Evolutionary conservation across 2,888 invertebrate species (phyloP), one percentile per base, ranked within the genome.

Genomic region (Aromia moschata): DNA sequence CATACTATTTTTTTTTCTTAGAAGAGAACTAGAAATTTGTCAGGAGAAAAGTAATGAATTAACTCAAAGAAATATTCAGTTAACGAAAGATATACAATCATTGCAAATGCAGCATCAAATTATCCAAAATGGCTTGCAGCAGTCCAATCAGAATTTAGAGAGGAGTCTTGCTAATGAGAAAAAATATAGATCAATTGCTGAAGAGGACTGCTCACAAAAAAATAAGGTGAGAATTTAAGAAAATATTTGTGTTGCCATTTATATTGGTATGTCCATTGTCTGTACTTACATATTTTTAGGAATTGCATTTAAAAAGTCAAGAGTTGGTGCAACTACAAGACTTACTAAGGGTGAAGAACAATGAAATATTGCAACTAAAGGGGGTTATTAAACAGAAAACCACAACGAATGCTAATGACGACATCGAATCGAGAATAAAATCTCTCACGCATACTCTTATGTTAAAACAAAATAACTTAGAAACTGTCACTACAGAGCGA

Each of bases 401-500:
- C 18, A 70, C 67, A 40, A 41, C 41, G 72, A 58, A 70, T 85
- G 85, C 85, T 84, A 78, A 72, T 85, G 69, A 82, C 82, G 74
- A 84, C 82, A 69, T 78, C 47, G 81, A 82, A 64, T 73, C 74
- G 17, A 79, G 84, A 41, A 79, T 89, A 7, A 83, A 85, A 43
- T 82, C 84, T 1, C 82, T 96, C 11, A 94, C 95, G 0, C 90
- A 94, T 75, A 92, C 90, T 40, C 82, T 96, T 30, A 91, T 96
- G 55, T 87, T 90, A 74, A 94, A 93, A 75, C 96, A 96, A 80
- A 89, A 89, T 38, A 86, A 89, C 67, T 82, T 96, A n/a, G 96
- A 96, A 77, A 84, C 87, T 14, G 82, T 93, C 37, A 87, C 93
- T 53, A 90, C 92, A 0, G 95, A 96, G 73, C 89, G 93, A 75